Evolutionary conservation across 1,140 invertebrate genomes (phyloP).

Genomic region (Formica selysi): DNA sequence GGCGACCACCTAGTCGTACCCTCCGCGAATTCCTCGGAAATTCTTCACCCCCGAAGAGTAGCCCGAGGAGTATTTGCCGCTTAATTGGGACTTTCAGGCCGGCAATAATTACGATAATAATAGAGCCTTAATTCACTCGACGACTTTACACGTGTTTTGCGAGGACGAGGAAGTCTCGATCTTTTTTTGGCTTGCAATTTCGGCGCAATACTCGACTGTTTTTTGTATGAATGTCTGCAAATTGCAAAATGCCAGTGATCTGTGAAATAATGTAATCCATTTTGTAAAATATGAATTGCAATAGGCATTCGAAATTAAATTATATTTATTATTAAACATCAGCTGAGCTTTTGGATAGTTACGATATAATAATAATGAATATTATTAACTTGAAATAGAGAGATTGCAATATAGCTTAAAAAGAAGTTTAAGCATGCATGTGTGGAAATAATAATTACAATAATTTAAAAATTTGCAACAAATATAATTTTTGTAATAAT

Average conservation of each 20-base stretch:
- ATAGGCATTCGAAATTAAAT: not conserved
- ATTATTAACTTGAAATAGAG: not conserved
- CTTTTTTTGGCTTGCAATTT: not conserved
- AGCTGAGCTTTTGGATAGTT: not conserved
- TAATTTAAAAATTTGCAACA: too few species aligned
- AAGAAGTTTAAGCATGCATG: not conserved
- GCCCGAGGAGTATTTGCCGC: conserved; percentile 14
- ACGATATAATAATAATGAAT: not conserved
- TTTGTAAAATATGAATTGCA: not conserved
- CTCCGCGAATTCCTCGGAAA: conserved; percentile 69
- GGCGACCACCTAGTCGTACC: conserved; percentile 72
- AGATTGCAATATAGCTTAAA: not conserved
- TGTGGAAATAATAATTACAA: too few species aligned
- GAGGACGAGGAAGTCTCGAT: not conserved
- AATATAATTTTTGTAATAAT: not conserved
- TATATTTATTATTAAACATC: not conserved
- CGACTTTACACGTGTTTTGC: conserved; percentile 1
- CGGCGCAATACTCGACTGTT: not conserved
- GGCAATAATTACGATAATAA: conserved; percentile 64
- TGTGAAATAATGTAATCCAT: not conserved
- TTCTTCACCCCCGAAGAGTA: conserved; percentile 48
- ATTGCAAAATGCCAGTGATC: not conserved
- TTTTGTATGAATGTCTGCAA: too few species aligned
- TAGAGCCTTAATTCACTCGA: conserved; percentile 55
- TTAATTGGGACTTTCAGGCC: conserved; percentile 64